phyloP scores from a whole-genome alignment of 2,888 invertebrate genomes.

The Volucella zonaria region DNA sequence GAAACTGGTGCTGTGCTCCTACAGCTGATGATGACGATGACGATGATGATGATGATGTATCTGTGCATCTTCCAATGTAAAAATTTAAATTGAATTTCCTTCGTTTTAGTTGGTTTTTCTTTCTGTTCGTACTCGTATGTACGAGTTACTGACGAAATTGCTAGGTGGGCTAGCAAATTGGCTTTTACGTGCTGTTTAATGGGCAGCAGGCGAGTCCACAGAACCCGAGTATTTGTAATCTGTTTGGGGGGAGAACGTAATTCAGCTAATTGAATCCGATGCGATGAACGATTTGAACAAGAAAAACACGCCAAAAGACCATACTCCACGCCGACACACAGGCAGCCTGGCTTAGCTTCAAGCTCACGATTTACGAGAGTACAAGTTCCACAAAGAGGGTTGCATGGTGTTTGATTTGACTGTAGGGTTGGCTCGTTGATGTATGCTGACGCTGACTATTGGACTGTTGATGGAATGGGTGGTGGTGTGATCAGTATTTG shows the following conservation, averaged over 20 bases:
- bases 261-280: conserved; percentile 70
- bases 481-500: conserved; percentile 62
- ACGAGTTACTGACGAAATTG: conserved; percentile 64
- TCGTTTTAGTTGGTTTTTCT: conserved; percentile 38
- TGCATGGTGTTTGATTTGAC: conserved; percentile 56
- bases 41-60: conserved; percentile 64
- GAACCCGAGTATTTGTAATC: conserved; percentile 47
- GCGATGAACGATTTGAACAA: conserved; percentile 58
- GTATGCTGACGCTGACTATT: too few relatives aligned
- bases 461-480: conserved; percentile 26
- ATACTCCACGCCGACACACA: conserved; percentile 2
- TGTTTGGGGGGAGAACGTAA: conserved; percentile 51
- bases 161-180: conserved; percentile 71
- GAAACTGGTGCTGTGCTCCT: conserved; percentile 27
- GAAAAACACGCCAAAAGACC: conserved; percentile 45
- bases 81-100: conserved; percentile 69
- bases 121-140: conserved; percentile 19
- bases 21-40: conserved; percentile 16
- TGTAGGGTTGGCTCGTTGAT: conserved; percentile 14
- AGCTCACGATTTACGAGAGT: conserved; percentile 18
- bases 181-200: conserved; percentile 67
- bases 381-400: not conserved
- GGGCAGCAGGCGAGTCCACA: conserved; percentile 34
- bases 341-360: too few relatives aligned
- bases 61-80: conserved; percentile 60